These are phyloP conservation scores for Zeugodacus cucurbitae DNA, from an alignment of 1,140 invertebrate genomes.

Conservation along the genomic window DNA sequence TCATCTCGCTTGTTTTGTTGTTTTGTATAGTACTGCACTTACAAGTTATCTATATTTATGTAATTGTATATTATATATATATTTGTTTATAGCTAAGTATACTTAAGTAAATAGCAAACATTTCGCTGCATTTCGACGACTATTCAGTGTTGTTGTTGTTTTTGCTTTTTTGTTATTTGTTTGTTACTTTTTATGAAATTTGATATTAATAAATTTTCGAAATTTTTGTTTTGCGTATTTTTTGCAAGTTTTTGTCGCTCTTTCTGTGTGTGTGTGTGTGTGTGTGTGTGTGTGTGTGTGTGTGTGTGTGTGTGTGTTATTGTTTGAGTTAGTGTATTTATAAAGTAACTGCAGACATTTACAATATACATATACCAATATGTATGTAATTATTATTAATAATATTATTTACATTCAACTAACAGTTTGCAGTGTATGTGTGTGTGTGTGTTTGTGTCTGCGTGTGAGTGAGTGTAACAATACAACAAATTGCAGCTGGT, in stretches of 20 bases:
- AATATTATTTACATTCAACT: constrained; percentile 24
- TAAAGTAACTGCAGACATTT: constrained; percentile 36
- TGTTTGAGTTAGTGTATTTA: not conserved
- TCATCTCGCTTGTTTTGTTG: not conserved
- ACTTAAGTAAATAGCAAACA: constrained; percentile 11
- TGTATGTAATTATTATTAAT: not conserved
- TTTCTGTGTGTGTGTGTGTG: too few relatives aligned
- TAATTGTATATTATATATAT: not conserved
- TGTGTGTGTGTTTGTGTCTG: not conserved
- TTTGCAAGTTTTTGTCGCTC: not conserved
- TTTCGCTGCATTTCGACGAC: constrained; percentile 25
- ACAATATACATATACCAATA: not conserved
- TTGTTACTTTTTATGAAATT: too few relatives aligned
- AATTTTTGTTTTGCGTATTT: not conserved
- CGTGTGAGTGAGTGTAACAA: not conserved
- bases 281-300: too few relatives aligned
- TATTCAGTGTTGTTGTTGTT: constrained; percentile 26
- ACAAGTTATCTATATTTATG: not conserved
- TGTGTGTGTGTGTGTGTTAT: too few relatives aligned
- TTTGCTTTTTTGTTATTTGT: too few relatives aligned
- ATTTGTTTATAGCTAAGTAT: not conserved
- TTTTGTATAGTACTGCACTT: not conserved
- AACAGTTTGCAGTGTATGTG: not conserved
- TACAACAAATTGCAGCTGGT: not conserved
- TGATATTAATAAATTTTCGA: not conserved